Conservation (phyloP, 35 echinoderm and acorn worm genomes). For the Ophiothrix spiculata region DNA sequence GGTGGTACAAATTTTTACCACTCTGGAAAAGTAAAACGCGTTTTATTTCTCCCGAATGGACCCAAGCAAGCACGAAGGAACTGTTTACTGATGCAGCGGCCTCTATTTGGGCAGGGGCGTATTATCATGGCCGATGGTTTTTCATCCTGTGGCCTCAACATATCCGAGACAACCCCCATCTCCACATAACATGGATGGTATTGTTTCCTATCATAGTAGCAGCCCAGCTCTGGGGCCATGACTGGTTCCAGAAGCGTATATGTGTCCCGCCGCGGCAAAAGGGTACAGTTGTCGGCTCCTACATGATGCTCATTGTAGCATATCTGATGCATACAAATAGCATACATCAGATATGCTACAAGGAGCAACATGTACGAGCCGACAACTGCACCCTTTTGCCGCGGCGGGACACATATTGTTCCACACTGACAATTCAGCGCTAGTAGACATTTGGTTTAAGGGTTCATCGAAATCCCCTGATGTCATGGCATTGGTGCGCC, state of each 20-base stretch:
- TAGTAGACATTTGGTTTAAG: background rate
- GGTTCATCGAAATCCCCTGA: background rate
- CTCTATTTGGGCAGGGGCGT: background rate
- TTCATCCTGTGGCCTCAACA: background rate
- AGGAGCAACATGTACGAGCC: too few species aligned
- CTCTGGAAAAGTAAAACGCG: background rate
- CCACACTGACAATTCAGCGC: background rate
- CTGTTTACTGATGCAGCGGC: background rate
- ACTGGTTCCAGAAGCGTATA: background rate
- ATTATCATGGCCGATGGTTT: background rate
- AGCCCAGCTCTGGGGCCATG: background rate
- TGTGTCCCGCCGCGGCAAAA: too few species aligned
- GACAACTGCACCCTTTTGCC: too few species aligned
- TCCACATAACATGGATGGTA: background rate
- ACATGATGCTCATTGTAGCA: too few species aligned
- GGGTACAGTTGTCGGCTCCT: too few species aligned
- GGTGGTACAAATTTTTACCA: background rate
- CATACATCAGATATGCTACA: too few species aligned
- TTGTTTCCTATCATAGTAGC: background rate
- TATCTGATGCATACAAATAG: too few species aligned
- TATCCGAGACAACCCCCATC: background rate
- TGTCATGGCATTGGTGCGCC: background rate
- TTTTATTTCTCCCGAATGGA: background rate
- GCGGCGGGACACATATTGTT: too few species aligned
- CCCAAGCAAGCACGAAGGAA: background rate